Evolutionary conservation across 2,888 invertebrate species (phyloP), one percentile per base, ranked within the genome.

Genomic region (Torymus aiolomorphi): DNA sequence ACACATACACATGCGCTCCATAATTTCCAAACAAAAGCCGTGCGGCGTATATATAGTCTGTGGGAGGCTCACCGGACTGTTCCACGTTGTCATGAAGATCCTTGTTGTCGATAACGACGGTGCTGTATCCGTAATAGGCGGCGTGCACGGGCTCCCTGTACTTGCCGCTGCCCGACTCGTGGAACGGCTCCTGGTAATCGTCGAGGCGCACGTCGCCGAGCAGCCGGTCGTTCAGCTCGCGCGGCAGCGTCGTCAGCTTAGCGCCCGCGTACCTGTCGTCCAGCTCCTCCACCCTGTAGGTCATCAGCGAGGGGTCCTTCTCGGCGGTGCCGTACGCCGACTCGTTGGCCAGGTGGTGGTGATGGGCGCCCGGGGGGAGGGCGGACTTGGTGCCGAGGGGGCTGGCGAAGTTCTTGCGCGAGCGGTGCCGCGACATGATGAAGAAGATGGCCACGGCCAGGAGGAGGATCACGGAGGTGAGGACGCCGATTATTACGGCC

Each of bases 401-500:
- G 78, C 91, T 91, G 12, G 91, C 91, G 83, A 91, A 91, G 83
- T 91, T 91, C 84, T 92, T 92, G 63, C 92, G 88, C 82, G 91
- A 91, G 5, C 92, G 88, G 85, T 92, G 92, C 10, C 92, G 88
- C 20, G 91, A 88, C 54, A 92, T 90, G 87, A 93, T 92, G 78
- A 93, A 89, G 86, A 92, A 91, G 83, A 93, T 92, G 80, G 92
- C 91, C 61, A 92, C 92, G 18, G 92, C 92, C 75, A 93, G 88
- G 18, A 93, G 88, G 71, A 93, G 90, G 80, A 93, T 92, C 80
- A 93, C 92, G 1, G 93, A 93, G 76, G 92, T 92, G 72, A 93
- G 87, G 18, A 93, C 91, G 16, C 93, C 93, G 83, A 92, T 92
- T 84, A 92, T 92, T 83, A 92, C 90, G 8, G 92, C 92, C 91